Evolutionary conservation across 2,797 vertebrate genomes (phyloP), one percentile per base, ranked within the genome.

Genomic region (Eulemur rubriventer): DNA sequence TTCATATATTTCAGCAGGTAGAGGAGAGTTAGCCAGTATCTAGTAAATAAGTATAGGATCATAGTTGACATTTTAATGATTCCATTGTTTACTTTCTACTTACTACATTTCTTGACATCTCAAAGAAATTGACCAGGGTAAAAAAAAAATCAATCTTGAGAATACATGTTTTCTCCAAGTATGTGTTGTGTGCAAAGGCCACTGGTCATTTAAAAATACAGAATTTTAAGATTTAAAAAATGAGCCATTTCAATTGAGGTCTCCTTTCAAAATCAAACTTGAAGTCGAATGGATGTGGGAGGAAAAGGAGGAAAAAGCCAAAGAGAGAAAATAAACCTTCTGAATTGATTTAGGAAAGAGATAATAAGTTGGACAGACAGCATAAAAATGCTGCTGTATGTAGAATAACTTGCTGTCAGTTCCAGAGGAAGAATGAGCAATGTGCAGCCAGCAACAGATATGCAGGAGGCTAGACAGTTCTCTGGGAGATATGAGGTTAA

Each of bases 301-400:
- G 38, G 11, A 91, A 84, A 84, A 33, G 10, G 11, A 87, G 17
- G 30, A 75, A 43, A 75, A 92, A 8, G 48, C 59, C 81, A 96
- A 13, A 72, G 2, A 84, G 55, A 70, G 33, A 93, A 83, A 91
- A 89, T 73, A 94, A 81, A 91, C 35, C 35, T 85, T 76, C 69
- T 85, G 33, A 94, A 80, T 8, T 88, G 73, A 93, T 96, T 95
- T 88, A 79, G 52, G 85, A 96, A 95, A 85, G 24, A 91, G 28
- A 90, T 86, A 57, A 91, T 92, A 79, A 79, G 87, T 26, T 38
- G 24, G 63, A 87, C 30, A 65, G 75, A 91, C 72, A 89, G 18
- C 43, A 59, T 89, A 73, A 72, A 93, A 94, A 65, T 61, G 30
- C 24, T 30, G 4, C 20, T 69, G 18, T 70, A 80, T 43, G 24